phyloP scores from a whole-genome alignment of 2,113 vertebrate genomes.

The Gambusia affinis region DNA sequence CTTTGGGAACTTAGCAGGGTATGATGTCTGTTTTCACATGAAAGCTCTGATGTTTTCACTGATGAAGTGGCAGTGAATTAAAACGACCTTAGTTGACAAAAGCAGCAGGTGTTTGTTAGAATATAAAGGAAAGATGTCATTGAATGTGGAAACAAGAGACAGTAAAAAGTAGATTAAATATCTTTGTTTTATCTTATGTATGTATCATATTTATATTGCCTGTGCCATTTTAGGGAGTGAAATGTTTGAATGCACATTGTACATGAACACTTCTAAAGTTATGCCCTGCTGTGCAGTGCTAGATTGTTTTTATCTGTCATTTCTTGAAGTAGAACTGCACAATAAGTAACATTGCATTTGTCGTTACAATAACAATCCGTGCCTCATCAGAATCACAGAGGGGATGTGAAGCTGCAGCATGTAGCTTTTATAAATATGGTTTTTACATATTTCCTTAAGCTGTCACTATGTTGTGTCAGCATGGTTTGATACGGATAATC shows the following conservation, averaged over 20 bases:
- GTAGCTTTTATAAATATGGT: no score
- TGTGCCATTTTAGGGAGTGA: background rate
- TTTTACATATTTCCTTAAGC: no score
- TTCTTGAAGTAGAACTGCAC: no score
- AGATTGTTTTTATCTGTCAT: no score
- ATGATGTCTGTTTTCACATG: slow-evolving; percentile 57
- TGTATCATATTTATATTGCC: background rate
- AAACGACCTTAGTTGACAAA: slow-evolving; percentile 37
- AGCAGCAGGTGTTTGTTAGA: slow-evolving; percentile 10
- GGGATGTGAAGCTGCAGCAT: no score
- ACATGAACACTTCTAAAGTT: background rate
- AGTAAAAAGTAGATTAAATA: slow-evolving; percentile 1
- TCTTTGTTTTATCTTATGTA: background rate
- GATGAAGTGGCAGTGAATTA: slow-evolving; percentile 56
- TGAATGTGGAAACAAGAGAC: slow-evolving; percentile 1
- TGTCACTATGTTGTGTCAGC: no score
- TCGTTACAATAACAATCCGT: no score
- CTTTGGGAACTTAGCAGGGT: slow-evolving; percentile 51
- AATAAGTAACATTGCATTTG: no score
- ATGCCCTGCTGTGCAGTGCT: background rate
- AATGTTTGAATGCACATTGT: background rate
- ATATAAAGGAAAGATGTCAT: slow-evolving; percentile 12
- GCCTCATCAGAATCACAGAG: no score
- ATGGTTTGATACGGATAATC: no score
- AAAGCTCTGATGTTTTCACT: slow-evolving; percentile 51